phyloP scores from a whole-genome alignment of 1,140 invertebrate genomes.

The Aphaenogaster rudis region DNA sequence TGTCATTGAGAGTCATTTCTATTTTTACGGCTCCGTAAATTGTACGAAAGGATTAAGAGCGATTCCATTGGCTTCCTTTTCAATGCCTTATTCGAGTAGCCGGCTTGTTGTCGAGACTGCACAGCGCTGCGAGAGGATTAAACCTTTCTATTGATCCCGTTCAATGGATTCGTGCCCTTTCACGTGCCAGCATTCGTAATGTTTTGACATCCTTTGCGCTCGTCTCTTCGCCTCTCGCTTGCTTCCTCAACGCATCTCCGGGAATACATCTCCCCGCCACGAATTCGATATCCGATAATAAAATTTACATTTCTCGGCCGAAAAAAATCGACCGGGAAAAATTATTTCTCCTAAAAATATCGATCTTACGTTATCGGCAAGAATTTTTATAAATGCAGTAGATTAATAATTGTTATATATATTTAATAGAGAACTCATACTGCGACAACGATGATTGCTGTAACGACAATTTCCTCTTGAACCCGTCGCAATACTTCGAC shows the following conservation, averaged over 20 bases:
- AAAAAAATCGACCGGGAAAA: not conserved
- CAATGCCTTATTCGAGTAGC: constrained; percentile 74
- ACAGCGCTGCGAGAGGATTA: constrained; percentile 77
- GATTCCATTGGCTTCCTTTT: constrained; percentile 60
- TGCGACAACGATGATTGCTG: not conserved
- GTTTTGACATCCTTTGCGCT: constrained; percentile 81
- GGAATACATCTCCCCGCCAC: not conserved
- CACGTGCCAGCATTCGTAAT: constrained; percentile 74
- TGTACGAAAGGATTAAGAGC: constrained; percentile 79
- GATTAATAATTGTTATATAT: not conserved
- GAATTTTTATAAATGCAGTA: not conserved
- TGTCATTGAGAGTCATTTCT: constrained; percentile 79
- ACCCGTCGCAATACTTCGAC: constrained; percentile 2
- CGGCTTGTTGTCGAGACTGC: constrained; percentile 70
- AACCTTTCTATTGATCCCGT: constrained; percentile 80
- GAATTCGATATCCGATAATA: constrained; percentile 18
- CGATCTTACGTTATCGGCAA: not conserved
- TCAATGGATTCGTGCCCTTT: constrained; percentile 76
- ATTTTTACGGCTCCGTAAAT: constrained; percentile 80
- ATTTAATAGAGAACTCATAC: not conserved
- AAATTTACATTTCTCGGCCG: not conserved
- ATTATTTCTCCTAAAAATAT: not conserved
- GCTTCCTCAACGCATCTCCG: not conserved
- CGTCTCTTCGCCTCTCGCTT: constrained; percentile 62
- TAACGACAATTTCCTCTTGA: not conserved